These are phyloP conservation scores for Rhinella marina DNA, from an alignment of 2,797 vertebrate species.

Conservation along the genomic window DNA sequence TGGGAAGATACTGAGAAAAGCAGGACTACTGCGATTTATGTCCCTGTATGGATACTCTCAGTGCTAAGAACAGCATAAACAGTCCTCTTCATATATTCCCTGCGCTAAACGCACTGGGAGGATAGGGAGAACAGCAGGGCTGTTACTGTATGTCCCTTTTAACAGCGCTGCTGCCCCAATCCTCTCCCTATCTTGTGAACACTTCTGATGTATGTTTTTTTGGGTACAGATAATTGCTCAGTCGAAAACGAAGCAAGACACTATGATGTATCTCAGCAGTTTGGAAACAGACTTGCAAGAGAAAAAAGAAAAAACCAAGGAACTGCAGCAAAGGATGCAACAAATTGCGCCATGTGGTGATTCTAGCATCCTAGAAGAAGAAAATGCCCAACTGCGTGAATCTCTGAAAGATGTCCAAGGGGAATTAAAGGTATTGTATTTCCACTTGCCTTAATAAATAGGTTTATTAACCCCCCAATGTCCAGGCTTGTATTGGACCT, in stretches of 20 bases:
- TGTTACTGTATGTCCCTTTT: too few species aligned
- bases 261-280: slow-evolving; percentile 64
- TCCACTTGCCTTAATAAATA: not conserved
- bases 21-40: too few species aligned
- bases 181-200: not conserved
- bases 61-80: too few species aligned
- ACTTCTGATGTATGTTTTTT: not conserved
- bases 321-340: slow-evolving; percentile 66
- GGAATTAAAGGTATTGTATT: slow-evolving; percentile 72
- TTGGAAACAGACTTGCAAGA: slow-evolving; percentile 67
- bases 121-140: too few species aligned
- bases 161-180: too few species aligned
- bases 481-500: too few species aligned
- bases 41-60: too few species aligned
- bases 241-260: slow-evolving; percentile 68
- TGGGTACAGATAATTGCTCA: slow-evolving; percentile 68
- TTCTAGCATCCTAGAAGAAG: slow-evolving; percentile 65
- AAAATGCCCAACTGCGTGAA: slow-evolving; percentile 69
- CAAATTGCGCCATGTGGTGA: slow-evolving; percentile 60
- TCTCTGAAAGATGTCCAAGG: slow-evolving; percentile 70
- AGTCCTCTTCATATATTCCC: too few species aligned
- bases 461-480: too few species aligned
- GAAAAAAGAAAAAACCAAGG: slow-evolving; percentile 72
- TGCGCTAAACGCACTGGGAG: too few species aligned
- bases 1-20: too few species aligned